Evolutionary conservation across 2,113 vertebrate genomes (phyloP), one percentile per base, ranked within the genome.

Genomic region (Peromyscus leucopus): DNA sequence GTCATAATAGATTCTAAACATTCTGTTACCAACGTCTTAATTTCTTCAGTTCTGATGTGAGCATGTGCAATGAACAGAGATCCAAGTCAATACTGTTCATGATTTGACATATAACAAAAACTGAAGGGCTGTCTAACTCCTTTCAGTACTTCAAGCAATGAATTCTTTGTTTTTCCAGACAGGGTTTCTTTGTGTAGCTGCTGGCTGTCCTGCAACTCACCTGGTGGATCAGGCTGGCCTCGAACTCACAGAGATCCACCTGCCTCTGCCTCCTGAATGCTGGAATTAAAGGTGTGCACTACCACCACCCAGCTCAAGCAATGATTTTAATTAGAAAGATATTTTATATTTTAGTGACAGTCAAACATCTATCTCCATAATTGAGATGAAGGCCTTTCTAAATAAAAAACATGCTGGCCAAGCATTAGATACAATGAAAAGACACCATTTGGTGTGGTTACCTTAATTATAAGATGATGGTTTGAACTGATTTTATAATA

Each of bases 1-100:
- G n/a, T 31, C 28, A 94, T 61, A 84, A 75, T 11, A 89, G 26
- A 79, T 26, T 93, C 67, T 90, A 90, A 80, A 74, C 86, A 67
- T 59, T 74, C 71, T 79, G 57, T 86, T 71, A 39, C 16, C 61
- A 93, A 65, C 33, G 31, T 42, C 28, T 88, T 42, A 16, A 46
- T 75, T n/a, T 93, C 61, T 22, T 80, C 36, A 78, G 42, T n/a
- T 75, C 83, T 82, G 72, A 91, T 16, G 28, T 17, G 7, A 84
- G 11, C 36, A 80, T 61, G n/a, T 4, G 55, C n/a, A 94, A 24
- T 69, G 72, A 75, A 80, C 28, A 63, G 28, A 84, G 31, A 16
- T 31, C 42, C 57, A 80, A 72, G 55, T 59, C 92, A 74, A 63
- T 28, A 39, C 16, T 87, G 72, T 55, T 76, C 15, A 76, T 61